Conservation (phyloP, 2,888 invertebrate species). For the Pantelozetes paolii region DNA sequence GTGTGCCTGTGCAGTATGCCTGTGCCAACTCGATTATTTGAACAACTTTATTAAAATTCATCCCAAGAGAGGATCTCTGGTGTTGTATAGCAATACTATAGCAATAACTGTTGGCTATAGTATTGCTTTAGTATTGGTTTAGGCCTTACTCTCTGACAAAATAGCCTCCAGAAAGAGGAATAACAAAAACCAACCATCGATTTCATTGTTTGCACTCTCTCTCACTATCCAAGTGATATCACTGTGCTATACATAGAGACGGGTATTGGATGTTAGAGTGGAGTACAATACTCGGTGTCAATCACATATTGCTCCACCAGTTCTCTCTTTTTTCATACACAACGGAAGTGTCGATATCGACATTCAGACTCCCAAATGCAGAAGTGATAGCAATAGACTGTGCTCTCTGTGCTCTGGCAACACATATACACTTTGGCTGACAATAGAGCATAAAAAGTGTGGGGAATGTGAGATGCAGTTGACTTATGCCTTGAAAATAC, state of each 20-base stretch:
- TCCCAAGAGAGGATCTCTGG: constrained; percentile 36
- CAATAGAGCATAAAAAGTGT: constrained; percentile 26
- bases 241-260: background rate
- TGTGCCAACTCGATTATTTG: constrained; percentile 34
- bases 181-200: constrained; percentile 36
- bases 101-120: constrained; percentile 45
- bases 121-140: constrained; percentile 41
- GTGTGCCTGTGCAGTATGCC: background rate
- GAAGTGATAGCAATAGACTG: constrained; percentile 15
- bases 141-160: constrained; percentile 46
- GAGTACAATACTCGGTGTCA: constrained; percentile 35
- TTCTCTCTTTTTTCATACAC: constrained; percentile 31
- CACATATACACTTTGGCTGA: constrained; percentile 24
- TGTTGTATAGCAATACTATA: too few relatives aligned
- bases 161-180: constrained; percentile 42
- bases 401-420: background rate
- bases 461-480: constrained; percentile 2
- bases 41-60: constrained; percentile 37
- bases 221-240: constrained; percentile 5
- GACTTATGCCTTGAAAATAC: background rate
- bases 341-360: constrained; percentile 37
- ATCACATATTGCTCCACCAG: constrained; percentile 34
- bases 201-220: constrained; percentile 31
- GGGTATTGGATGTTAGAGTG: background rate
- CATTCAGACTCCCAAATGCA: constrained; percentile 15